Base-by-base conservation (phyloP, 2,888 invertebrate species). In the Drosophila heteroneura region DNA sequence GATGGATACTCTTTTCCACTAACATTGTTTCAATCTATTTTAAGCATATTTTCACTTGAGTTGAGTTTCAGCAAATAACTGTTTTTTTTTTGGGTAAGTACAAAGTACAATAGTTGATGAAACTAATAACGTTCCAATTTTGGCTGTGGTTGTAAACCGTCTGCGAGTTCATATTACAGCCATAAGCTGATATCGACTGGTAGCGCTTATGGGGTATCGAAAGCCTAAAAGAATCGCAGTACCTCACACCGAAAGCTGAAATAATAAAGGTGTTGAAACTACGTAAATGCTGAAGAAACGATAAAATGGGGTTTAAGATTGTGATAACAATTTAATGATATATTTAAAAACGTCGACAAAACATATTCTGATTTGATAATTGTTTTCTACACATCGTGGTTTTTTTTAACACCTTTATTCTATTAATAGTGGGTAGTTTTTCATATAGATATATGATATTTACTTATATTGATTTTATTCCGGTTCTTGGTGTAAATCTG, bases 201-300 rank as follows among this genome's bases (percentile, higher is more conserved):
- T 85, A 85, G 90, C 90, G 73, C 88, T 85, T 85, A 90, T 85
- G 53, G 32, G 69, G 62, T 74, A 83, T 73, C 84, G 16, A 26
- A 47, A 26, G 16, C 0, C 7, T 7, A 14, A 14, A 68, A 85
- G 82, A 83, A 83, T 83, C 86, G 86, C 86, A 88, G 81, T 76
- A 80, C 28, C 70, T 74, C 87, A 83, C 53, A 76, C 30, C 35
- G 26, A 56, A 58, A 30, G 44, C 47, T 22, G 53, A 61, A 59
- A 54, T 37, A 53, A 67, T 7, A 9, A 39, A 32, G 39, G 14
- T 56, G 26, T 54, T n/a, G 28, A 19, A 56, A 33, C 12, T 16
- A 33, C 44, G 47, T n/a, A 30, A n/a, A 57, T 37, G 7, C 5
- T 39, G n/a, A 57, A 39, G 57, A 57, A 57, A 58, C 22, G 30